Evolutionary conservation across 2,888 invertebrate species (phyloP).

Genomic region (Choristoneura rosaceana): DNA sequence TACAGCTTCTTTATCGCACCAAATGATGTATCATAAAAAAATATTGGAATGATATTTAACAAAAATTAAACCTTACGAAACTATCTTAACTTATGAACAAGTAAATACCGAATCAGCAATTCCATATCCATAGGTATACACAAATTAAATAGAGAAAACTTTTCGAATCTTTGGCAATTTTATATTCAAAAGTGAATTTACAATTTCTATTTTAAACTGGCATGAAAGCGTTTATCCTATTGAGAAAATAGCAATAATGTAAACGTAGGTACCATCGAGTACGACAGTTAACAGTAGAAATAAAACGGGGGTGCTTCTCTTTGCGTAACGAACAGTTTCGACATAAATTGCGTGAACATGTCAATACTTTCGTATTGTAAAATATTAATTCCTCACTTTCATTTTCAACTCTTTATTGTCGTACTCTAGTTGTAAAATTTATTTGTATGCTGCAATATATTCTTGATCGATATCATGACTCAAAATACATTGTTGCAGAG

Average conservation of each 20-base stretch:
- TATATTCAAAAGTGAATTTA: conserved; percentile 84
- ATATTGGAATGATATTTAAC: conserved; percentile 79
- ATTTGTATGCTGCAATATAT: conserved; percentile 54
- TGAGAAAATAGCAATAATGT: conserved; percentile 76
- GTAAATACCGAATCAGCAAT: conserved; percentile 59
- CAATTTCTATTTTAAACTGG: conserved; percentile 76
- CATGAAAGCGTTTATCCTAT: conserved; percentile 75
- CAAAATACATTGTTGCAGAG: not conserved
- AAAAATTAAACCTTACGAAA: conserved; percentile 57
- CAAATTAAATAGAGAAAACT: conserved; percentile 63
- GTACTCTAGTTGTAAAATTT: conserved; percentile 61
- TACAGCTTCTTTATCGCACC: conserved; percentile 72
- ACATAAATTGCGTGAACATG: too few species aligned
- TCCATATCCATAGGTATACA: conserved; percentile 60
- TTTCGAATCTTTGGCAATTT: conserved; percentile 84
- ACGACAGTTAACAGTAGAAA: too few species aligned
- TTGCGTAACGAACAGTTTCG: too few species aligned
- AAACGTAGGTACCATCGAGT: conserved; percentile 51
- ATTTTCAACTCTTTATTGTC: too few species aligned
- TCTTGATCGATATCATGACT: conserved; percentile 42
- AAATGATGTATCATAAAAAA: conserved; percentile 73
- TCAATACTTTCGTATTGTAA: too few species aligned
- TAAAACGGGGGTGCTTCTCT: too few species aligned
- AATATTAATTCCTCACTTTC: too few species aligned
- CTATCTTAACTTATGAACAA: conserved; percentile 44